Evolutionary conservation across 2,113 vertebrate species (phyloP), one percentile per base, ranked within the genome.

Genomic region (Rattus norvegicus): DNA sequence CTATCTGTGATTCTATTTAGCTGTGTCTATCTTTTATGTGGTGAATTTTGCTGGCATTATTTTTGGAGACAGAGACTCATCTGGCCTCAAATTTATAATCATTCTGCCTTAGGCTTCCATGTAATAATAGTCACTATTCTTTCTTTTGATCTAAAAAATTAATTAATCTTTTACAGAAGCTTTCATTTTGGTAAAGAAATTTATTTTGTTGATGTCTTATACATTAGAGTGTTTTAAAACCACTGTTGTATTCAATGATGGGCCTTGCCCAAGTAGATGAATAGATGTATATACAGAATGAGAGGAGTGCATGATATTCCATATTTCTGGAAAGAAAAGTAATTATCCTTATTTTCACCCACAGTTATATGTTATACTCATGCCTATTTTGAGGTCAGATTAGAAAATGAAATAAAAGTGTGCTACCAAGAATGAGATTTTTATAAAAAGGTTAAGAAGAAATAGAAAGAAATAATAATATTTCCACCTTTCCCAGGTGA

Each of bases 381-480:
- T 28, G 81, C 3, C 61, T 79, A 56, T 9, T 54, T 63, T 63
- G 13, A 84, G 24, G 24, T 28, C 1, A 7, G n/a, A 43, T 10
- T 63, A 24, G 24, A 39, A 81, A 56, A n/a, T 16, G 7, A 39
- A 43, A 43, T 20, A 5, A 39, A 39, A 16, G 26, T 94, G 52
- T 92, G 30, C 67, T 81, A 90, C 33, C 73, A 96, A 85, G 36
- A 84, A 94, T 94, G 20, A 73, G 30, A 96, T 94, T 94, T 97
- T 92, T 10, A 56, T 69, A 88, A 96, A 94, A 90, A 20, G 52
- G 10, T 94, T 96, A 92, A 94, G 61, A 75, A 76, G 54, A 65
- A 87, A 47, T 54, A 87, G 39, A 52, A 93, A 69, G 65, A 85
- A 77, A 56, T 33, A 91, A 91, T 81, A 76, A 67, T 67, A 69